Evolutionary conservation across 2,888 invertebrate species (phyloP).

Genomic region (Melipona beecheii): DNA sequence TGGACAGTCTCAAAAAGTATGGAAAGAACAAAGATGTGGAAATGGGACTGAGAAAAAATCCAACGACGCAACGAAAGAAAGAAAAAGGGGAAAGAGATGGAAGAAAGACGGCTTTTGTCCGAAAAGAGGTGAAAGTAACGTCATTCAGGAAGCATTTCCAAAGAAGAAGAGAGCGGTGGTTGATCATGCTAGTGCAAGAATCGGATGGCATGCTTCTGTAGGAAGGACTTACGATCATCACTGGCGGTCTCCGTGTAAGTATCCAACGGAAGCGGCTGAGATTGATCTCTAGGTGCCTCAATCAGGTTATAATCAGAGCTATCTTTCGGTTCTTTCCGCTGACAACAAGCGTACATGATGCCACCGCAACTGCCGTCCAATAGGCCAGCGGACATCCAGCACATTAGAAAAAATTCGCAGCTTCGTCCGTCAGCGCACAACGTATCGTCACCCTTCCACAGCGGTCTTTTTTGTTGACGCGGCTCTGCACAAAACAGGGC

Average conservation of each 20-base stretch:
- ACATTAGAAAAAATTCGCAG: slow-evolving; percentile 96
- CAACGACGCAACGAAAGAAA: background rate
- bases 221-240: slow-evolving; percentile 86
- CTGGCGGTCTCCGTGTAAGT: slow-evolving; percentile 85
- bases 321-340: slow-evolving; percentile 85
- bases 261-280: slow-evolving; percentile 83
- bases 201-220: slow-evolving; percentile 80
- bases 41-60: background rate
- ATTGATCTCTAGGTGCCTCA: slow-evolving; percentile 81
- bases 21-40: background rate
- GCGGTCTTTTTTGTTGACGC: slow-evolving; percentile 82
- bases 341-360: slow-evolving; percentile 94
- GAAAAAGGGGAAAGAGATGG: background rate
- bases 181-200: slow-evolving; percentile 56
- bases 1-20: background rate
- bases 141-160: background rate
- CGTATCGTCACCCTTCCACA: slow-evolving; percentile 85
- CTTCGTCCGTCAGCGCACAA: slow-evolving; percentile 90
- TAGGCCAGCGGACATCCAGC: slow-evolving; percentile 95
- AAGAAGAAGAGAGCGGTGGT: slow-evolving; percentile 8
- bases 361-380: slow-evolving; percentile 94
- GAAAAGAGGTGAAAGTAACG: too few relatives aligned
- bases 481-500: slow-evolving; percentile 80
- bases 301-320: slow-evolving; percentile 81
- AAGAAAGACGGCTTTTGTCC: background rate